A percentile compares a stretch with the other conserved stretches of the same genome.
These are phyloP conservation scores for Pocillopora meandrina DNA, from an alignment of 92 coral and sea anemone genomes.

Conservation along the genomic window DNA sequence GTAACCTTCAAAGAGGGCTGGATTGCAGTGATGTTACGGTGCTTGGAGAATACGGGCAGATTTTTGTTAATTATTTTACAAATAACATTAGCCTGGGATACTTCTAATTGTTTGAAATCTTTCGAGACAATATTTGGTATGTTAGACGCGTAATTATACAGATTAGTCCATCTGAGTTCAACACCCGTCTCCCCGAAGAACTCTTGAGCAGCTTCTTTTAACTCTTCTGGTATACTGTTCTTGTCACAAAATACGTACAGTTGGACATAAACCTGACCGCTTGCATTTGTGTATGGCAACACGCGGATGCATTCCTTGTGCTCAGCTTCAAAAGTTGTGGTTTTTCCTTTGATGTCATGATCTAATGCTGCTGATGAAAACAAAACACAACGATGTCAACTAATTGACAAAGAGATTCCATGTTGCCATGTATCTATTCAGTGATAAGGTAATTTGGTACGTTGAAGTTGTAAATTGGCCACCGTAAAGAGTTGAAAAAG, in stretches of 20 bases:
- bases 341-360: too few relatives aligned
- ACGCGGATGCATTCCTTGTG: conserved; percentile 25
- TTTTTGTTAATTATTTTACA: background rate
- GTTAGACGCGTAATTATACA: conserved; percentile 8
- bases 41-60: background rate
- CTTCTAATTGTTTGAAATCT: background rate
- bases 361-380: too few relatives aligned
- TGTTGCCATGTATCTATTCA: too few relatives aligned
- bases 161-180: background rate
- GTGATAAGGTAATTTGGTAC: too few relatives aligned
- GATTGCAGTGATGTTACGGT: conserved; percentile 14
- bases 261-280: background rate
- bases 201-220: conserved; percentile 18
- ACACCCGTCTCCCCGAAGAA: conserved; percentile 5
- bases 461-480: too few relatives aligned
- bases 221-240: conserved; percentile 12
- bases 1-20: conserved; percentile 22
- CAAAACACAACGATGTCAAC: too few relatives aligned
- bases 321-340: conserved; percentile 12
- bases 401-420: too few relatives aligned
- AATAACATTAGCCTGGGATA: background rate
- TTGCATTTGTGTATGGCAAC: conserved; percentile 16
- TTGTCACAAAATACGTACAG: conserved; percentile 19
- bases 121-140: background rate
- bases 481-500: too few relatives aligned